Percentiles rank a stretch among this genome's conserved stretches.
Conservation (phyloP, 2,888 invertebrate species). For the Ashinkailepas kermadecensis region DNA sequence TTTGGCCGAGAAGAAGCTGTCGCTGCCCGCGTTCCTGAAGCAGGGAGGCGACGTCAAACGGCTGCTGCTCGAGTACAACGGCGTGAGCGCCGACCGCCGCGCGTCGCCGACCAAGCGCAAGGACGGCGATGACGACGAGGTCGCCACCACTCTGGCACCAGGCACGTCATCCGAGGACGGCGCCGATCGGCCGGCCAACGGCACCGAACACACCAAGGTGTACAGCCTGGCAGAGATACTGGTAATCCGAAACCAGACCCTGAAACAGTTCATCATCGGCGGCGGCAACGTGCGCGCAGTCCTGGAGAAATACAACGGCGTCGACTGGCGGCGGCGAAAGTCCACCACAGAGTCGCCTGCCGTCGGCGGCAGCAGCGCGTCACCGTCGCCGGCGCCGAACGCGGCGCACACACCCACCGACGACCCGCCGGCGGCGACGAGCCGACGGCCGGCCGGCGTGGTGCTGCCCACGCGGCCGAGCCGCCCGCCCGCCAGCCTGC, state of each 20-base stretch:
- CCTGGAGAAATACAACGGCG: conserved; percentile 9
- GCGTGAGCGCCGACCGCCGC: background rate
- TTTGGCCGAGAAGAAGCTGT: background rate
- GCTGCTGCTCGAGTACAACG: conserved; percentile 13
- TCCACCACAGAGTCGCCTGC: background rate
- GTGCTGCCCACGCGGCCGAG: conserved; percentile 1
- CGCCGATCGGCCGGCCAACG: background rate
- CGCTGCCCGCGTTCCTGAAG: conserved; percentile 8
- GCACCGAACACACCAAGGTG: background rate
- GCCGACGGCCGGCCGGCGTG: background rate
- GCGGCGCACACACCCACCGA: background rate
- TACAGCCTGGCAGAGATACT: conserved; percentile 14
- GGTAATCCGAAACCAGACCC: background rate
- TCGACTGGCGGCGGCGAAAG: background rate
- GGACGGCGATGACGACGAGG: background rate
- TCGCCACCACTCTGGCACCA: background rate
- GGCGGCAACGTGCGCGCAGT: background rate
- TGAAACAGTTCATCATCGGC: background rate
- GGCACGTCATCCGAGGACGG: background rate
- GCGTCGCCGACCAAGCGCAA: background rate
- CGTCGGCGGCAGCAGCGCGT: background rate
- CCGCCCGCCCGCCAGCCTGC: background rate
- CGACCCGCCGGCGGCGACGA: background rate
- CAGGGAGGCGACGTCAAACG: background rate
- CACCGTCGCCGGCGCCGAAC: background rate